A percentile compares a stretch with the other conserved stretches of the same genome.
Conservation (phyloP, 2,113 vertebrate species). For the Rhinoderma darwinii region DNA sequence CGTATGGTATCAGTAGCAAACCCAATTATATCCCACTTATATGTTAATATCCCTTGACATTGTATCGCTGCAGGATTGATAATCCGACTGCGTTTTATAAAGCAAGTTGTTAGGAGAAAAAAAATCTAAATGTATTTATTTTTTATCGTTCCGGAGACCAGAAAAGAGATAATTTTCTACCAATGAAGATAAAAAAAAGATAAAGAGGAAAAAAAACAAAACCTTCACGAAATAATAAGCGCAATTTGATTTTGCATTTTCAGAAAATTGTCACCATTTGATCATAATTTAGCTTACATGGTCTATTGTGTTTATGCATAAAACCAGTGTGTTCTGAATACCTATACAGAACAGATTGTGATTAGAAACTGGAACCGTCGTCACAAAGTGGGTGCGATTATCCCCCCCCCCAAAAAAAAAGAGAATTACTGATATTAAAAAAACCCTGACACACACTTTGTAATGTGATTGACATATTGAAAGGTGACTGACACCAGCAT, state of each 20-base stretch:
- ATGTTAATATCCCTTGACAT: conserved; percentile 89
- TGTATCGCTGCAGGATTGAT: conserved; percentile 40
- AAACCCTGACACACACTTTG: conserved; percentile 57
- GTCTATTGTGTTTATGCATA: conserved; percentile 67
- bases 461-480: conserved; percentile 58
- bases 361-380: conserved; percentile 41
- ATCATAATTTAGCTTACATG: conserved; percentile 70
- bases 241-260: conserved; percentile 74
- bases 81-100: conserved; percentile 72
- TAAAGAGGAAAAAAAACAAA: conserved; percentile 60
- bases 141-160: conserved; percentile 73
- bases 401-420: conserved; percentile 38
- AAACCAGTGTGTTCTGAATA: conserved; percentile 67
- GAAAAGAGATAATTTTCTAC: conserved; percentile 75
- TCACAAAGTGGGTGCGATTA: conserved; percentile 39
- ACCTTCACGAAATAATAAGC: conserved; percentile 72
- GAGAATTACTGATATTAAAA: conserved; percentile 57
- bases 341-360: conserved; percentile 46
- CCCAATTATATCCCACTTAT: conserved; percentile 73
- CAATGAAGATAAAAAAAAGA: conserved; percentile 57
- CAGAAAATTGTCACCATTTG: conserved; percentile 68
- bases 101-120: conserved; percentile 78
- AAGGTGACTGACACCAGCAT: conserved; percentile 57
- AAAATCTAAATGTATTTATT: conserved; percentile 73
- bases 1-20: conserved; percentile 69